Base-by-base conservation (phyloP, 2,113 vertebrate genomes). In the Plectropomus leopardus region DNA sequence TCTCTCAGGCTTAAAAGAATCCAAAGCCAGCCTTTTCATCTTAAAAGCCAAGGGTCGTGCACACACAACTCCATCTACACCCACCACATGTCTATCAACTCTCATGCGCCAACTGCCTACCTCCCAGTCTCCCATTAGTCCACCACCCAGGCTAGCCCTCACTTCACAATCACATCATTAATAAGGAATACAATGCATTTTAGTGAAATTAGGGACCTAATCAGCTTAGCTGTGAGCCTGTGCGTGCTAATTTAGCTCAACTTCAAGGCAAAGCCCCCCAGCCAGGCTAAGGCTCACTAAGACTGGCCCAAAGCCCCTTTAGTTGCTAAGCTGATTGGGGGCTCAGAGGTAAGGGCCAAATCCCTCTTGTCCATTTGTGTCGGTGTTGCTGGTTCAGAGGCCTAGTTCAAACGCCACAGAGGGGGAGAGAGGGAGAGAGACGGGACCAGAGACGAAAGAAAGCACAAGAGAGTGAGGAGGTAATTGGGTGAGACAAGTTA, bases 221-320 rank as follows among this genome's bases (percentile, higher is more conserved):
- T 92, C 94, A 90, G 90, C 92, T 95, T 95, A 95, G 76, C 55
- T 6, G 78, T 82, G 80, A 94, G 91, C 92, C 91, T 94, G 88
- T 95, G 94, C 92, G 86, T 95, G 94, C 92, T 94, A 94, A 94
- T 94, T 94, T 93, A 93, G 87, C 89, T 91, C 92, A 93, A 94
- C 93, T 93, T 95, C 93, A 95, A 94, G 92, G 91, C 84, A 92
- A 92, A 93, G 88, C 90, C 90, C 89, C 75, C 80, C 82, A 90
- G 80, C 80, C 83, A 75, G 84, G 67, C 82, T 88, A 87, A 93
- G 85, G 88, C 89, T 85, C 57, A 24, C 89, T 91, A 86, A 93
- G 91, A 87, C 88, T 63, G 66, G 59, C 86, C 86, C 86, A 90
- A 93, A 94, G 89, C 89, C 87, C 89, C 75, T 86, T 89, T 90